Evolutionary conservation across 2,113 vertebrate genomes (phyloP).

Genomic region (Chrysochloris asiatica): DNA sequence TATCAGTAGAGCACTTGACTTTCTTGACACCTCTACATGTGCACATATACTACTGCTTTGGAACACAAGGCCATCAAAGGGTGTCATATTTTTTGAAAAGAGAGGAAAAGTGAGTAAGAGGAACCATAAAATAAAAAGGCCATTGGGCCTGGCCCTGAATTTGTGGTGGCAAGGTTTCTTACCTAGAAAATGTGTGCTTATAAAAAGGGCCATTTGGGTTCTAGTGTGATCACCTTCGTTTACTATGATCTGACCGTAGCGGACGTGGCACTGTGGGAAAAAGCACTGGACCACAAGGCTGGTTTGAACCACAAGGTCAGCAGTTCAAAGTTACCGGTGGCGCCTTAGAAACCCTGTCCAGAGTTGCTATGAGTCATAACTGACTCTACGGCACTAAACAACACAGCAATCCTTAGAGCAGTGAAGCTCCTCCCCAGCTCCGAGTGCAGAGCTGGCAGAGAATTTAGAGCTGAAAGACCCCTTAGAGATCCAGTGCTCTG

Average conservation of each 20-base stretch:
- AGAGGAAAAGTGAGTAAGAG: background rate
- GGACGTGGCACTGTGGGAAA: too few relatives aligned
- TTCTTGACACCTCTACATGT: too few relatives aligned
- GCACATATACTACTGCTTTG: background rate
- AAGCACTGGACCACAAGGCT: too few relatives aligned
- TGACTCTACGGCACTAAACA: too few relatives aligned
- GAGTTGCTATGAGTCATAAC: too few relatives aligned
- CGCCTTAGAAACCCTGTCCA: too few relatives aligned
- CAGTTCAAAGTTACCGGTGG: too few relatives aligned
- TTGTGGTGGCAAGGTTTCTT: background rate
- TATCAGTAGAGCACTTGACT: background rate
- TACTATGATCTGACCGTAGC: background rate
- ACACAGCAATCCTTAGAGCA: too few relatives aligned
- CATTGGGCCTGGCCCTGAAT: background rate
- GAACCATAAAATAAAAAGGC: background rate
- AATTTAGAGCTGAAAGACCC: background rate
- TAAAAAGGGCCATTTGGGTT: background rate
- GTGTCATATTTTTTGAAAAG: background rate
- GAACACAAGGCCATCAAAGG: background rate
- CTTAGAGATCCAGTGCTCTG: background rate
- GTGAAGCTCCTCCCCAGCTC: too few relatives aligned
- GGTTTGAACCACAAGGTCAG: too few relatives aligned
- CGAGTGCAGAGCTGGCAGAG: background rate
- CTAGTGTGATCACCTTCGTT: background rate
- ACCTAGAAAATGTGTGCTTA: background rate